These are phyloP conservation scores for Urocyon cinereoargenteus DNA, from an alignment of 2,797 vertebrate species.

Conservation along the genomic window DNA sequence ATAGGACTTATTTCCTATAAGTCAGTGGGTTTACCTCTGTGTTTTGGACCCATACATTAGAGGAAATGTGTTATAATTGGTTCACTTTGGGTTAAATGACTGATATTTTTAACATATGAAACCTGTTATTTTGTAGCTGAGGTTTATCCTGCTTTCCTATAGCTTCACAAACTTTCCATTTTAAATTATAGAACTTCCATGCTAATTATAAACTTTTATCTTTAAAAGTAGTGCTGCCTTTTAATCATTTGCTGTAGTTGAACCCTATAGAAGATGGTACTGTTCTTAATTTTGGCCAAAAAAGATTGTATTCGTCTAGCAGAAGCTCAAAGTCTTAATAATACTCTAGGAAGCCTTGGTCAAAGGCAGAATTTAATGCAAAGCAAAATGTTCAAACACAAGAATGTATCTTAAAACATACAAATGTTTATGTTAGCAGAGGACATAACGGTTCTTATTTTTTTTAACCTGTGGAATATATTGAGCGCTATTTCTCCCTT, in stretches of 20 bases:
- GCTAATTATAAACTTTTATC: constrained; percentile 90
- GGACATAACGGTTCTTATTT: constrained; percentile 1
- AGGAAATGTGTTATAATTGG: constrained; percentile 82
- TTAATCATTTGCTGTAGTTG: constrained; percentile 88
- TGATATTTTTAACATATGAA: constrained; percentile 89
- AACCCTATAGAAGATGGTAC: constrained; percentile 85
- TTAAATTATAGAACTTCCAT: constrained; percentile 90
- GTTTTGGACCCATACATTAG: constrained; percentile 67
- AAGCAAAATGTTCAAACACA: constrained; percentile 62
- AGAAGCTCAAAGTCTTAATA: constrained; percentile 69
- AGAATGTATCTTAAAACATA: neutral
- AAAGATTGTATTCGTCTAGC: constrained; percentile 79
- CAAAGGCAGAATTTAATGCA: constrained; percentile 82
- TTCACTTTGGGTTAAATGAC: constrained; percentile 85
- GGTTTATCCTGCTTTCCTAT: constrained; percentile 85
- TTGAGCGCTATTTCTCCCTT: neutral
- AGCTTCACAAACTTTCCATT: constrained; percentile 90
- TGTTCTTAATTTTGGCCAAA: constrained; percentile 87
- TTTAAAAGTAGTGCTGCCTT: constrained; percentile 88
- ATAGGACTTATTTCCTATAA: constrained; percentile 73
- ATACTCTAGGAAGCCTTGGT: constrained; percentile 76
- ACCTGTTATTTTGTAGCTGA: constrained; percentile 89
- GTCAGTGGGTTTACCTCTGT: constrained; percentile 80
- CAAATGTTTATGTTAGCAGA: neutral
- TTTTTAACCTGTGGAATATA: neutral